phyloP scores from a whole-genome alignment of 2,797 vertebrate genomes.

The Hoplostethus atlanticus region DNA sequence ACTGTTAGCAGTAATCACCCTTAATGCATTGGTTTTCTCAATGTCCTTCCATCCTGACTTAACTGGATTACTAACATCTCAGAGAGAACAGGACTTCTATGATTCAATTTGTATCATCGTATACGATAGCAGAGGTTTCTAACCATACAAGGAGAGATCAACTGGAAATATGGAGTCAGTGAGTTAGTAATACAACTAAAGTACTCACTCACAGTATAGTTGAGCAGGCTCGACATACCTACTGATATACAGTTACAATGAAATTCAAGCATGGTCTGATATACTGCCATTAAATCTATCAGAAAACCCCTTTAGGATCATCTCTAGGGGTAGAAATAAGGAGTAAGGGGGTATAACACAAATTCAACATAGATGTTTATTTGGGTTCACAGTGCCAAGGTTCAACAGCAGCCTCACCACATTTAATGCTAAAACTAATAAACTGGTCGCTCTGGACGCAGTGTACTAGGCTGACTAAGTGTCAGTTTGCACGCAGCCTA shows the following conservation, averaged over 20 bases:
- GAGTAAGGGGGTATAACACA: neutral
- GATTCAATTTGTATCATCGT: constrained; percentile 9
- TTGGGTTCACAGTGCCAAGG: neutral
- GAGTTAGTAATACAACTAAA: too few species aligned
- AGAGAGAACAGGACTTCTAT: constrained; percentile 12
- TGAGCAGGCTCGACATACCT: too few species aligned
- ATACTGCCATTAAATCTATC: too few species aligned
- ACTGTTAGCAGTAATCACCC: constrained; percentile 56
- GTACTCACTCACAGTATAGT: too few species aligned
- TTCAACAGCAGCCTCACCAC: neutral
- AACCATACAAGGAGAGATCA: neutral
- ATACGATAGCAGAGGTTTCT: neutral
- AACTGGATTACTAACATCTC: constrained; percentile 53
- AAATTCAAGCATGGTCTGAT: too few species aligned
- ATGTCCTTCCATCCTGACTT: constrained; percentile 42
- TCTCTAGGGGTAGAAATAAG: neutral
- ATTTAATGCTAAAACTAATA: neutral
- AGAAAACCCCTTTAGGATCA: too few species aligned
- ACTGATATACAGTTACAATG: too few species aligned
- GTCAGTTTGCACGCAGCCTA: neutral
- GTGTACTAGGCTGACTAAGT: neutral
- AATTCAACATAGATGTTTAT: neutral
- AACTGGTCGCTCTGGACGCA: neutral
- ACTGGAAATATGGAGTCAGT: neutral
- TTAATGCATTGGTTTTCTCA: constrained; percentile 57